Conservation (phyloP, 1,140 invertebrate genomes). For the Tyrophagus putrescentiae region DNA sequence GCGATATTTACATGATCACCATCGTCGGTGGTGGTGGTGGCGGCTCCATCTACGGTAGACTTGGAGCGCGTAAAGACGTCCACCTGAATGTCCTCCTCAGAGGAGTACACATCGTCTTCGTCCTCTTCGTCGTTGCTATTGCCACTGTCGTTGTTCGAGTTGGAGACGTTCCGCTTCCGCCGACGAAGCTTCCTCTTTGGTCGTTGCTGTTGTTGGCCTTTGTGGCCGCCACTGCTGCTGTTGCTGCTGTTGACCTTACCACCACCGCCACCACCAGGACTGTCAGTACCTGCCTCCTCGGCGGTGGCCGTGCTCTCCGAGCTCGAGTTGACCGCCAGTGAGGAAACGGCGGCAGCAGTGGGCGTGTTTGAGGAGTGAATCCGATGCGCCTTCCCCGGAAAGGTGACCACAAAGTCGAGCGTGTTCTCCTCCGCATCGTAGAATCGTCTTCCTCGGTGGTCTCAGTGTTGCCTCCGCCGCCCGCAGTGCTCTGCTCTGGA, state of each 20-base stretch:
- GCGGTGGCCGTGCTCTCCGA: not conserved
- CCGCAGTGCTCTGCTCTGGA: conserved; percentile 14
- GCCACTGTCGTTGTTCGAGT: not conserved
- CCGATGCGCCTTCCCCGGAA: conserved; percentile 33
- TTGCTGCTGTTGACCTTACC: too few relatives aligned
- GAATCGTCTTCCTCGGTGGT: conserved; percentile 68
- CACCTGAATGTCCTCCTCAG: not conserved
- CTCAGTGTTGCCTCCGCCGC: conserved; percentile 8
- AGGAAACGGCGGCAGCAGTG: not conserved
- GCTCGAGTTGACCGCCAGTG: conserved; percentile 2
- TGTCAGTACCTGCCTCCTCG: too few relatives aligned
- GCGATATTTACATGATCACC: not conserved
- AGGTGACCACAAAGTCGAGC: conserved; percentile 37
- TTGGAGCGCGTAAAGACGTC: conserved; percentile 8
- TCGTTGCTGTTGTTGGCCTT: not conserved
- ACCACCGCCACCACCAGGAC: too few relatives aligned
- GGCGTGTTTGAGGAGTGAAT: not conserved
- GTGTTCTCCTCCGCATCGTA: conserved; percentile 57
- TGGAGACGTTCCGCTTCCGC: not conserved
- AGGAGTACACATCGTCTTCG: not conserved
- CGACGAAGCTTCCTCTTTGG: not conserved
- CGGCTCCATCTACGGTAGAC: not conserved
- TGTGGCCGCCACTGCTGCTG: too few relatives aligned
- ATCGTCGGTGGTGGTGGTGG: not conserved
- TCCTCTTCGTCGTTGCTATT: conserved; percentile 16